Evolutionary conservation across 2,113 vertebrate species (phyloP).

Genomic region (Calonectris borealis): DNA sequence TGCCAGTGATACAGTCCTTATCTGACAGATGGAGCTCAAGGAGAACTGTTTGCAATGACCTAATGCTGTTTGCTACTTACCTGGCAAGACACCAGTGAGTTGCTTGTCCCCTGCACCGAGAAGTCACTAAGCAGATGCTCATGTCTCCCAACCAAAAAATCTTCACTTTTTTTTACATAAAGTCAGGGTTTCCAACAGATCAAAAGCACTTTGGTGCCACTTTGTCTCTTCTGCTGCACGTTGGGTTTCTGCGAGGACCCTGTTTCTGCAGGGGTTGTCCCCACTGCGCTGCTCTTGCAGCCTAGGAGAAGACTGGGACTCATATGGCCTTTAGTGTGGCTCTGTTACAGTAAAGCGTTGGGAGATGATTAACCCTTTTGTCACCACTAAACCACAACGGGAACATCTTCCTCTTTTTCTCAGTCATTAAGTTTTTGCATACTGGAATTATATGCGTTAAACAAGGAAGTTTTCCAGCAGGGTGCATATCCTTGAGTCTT

Average conservation of each 20-base stretch:
- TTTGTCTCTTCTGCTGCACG: background rate
- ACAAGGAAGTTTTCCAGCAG: constrained; percentile 51
- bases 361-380: constrained; percentile 45
- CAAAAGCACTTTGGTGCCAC: background rate
- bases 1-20: constrained; percentile 48
- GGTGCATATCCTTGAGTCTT: constrained; percentile 3
- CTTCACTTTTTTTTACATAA: background rate
- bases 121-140: constrained; percentile 25
- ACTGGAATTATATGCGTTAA: constrained; percentile 8
- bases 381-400: constrained; percentile 1
- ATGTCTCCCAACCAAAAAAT: background rate
- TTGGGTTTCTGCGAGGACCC: background rate
- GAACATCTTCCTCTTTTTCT: constrained; percentile 48
- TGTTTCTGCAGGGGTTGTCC: background rate
- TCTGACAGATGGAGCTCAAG: constrained; percentile 56
- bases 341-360: background rate
- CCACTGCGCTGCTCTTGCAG: background rate
- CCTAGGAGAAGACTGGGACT: background rate
- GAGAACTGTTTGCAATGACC: constrained; percentile 49
- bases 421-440: constrained; percentile 57
- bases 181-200: background rate
- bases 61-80: constrained; percentile 28
- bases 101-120: background rate
- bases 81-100: constrained; percentile 18
- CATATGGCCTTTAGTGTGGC: background rate